A percentile compares a stretch with the other conserved stretches of the same genome.
These are phyloP conservation scores for Coturnix japonica DNA, from an alignment of 2,113 vertebrate species.

Conservation along the genomic window DNA sequence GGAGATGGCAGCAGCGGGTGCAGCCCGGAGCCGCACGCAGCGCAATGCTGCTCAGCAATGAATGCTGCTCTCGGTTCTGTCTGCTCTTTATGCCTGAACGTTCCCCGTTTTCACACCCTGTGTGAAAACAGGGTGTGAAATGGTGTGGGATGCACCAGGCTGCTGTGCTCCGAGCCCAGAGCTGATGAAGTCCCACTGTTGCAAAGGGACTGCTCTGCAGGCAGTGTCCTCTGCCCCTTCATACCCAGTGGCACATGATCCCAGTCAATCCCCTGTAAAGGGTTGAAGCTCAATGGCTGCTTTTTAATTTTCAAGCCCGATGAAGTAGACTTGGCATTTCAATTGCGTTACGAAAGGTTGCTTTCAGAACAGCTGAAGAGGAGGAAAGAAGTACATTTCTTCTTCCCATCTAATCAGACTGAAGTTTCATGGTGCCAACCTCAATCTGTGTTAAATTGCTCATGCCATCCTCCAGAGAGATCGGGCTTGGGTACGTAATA, in stretches of 20 bases:
- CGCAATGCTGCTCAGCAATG: too few species aligned
- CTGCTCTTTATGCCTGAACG: neutral
- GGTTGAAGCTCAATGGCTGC: neutral
- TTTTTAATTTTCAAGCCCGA: neutral
- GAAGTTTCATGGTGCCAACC: neutral
- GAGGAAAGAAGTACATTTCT: neutral
- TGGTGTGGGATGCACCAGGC: too few species aligned
- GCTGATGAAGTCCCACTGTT: rapidly evolving
- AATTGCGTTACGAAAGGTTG: neutral
- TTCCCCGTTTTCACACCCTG: neutral
- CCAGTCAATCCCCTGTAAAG: neutral
- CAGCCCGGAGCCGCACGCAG: too few species aligned
- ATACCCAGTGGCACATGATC: rapidly evolving
- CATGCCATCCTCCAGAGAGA: neutral
- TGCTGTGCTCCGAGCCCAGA: rapidly evolving
- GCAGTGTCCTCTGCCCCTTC: neutral
- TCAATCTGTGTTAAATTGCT: conserved; percentile 41
- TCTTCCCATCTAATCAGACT: conserved; percentile 19
- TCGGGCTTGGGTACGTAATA: neutral
- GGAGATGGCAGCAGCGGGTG: conserved; percentile 38
- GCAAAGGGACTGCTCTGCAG: rapidly evolving
- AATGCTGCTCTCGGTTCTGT: neutral
- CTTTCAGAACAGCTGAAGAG: neutral
- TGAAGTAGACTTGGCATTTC: conserved; percentile 5
- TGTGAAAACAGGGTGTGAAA: too few species aligned